Evolutionary conservation across 2,797 vertebrate genomes (phyloP), one percentile per base, ranked within the genome.

Genomic region (Clamator glandarius): DNA sequence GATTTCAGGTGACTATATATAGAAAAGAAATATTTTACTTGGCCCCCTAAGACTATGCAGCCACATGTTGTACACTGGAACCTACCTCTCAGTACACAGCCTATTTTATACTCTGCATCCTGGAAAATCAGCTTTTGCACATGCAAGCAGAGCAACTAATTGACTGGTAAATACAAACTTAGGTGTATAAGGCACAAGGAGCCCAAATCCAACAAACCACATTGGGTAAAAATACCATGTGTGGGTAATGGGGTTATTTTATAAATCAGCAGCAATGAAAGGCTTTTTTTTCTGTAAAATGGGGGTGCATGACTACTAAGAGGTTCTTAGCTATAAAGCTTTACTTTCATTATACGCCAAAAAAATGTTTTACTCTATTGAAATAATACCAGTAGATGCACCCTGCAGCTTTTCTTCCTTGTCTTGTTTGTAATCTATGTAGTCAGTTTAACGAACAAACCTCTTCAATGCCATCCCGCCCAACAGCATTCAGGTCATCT

Each of bases 21-120:
- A 94, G 93, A 84, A 95, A 84, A 94, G 85, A 31, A 96, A 87
- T 97, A 94, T 97, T 96, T 97, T 68, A 23, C 90, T 96, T 97
- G 95, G 95, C 96, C 93, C 83, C 75, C 80, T 44, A 17, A 70
- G 63, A 41, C 26, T 42, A 70, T 50, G 36, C 80, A 96, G 95
- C 95, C 93, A 94, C 84, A 72, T 96, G 89, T 85, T 50, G 4
- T 21, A 73, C 13, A 28, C 87, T 95, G 90, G 91, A 90, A 35
- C 91, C 91, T 84, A 80, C 80, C 85, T 24, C 70, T 86, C 83
- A 73, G 84, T 18, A 87, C 90, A 95, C 89, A 91, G 92, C 77
- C 67, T 13, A 68, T 74, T 94, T 95, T 58, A 84, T 87, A 44
- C 20, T 31, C 92, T 89, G 80, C 80, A 63, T 79, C 54, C 92